Base-by-base conservation (phyloP, 2,113 vertebrate genomes). In the Sciurus niger region DNA sequence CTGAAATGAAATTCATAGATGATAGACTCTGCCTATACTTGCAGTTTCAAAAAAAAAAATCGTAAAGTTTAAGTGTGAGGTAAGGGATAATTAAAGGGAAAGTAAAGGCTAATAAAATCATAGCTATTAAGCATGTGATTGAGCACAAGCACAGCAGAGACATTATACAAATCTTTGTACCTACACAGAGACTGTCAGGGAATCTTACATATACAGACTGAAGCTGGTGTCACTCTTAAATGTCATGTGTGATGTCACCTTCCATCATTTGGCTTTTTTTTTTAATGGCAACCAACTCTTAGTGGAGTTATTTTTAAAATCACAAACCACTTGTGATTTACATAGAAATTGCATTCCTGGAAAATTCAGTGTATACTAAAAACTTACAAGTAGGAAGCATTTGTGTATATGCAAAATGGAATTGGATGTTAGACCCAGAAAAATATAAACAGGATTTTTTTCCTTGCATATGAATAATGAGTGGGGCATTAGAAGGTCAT, bases 1-100 rank as follows among this genome's bases (percentile, higher is more conserved):
- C 5, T 84, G 43, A 86, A 78, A 51, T 89, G 10, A 95, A 97
- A 96, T 95, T 53, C 46, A 83, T 89, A 40, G 6, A 63, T 83
- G 90, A 68, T 8, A 74, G 40, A 73, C 65, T 68, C 18, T 74
- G 6, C n/a, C 51, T 78, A 55, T 1, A 85, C 6, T 60, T 55
- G 60, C 4, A 43, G 34, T 72, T 78, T 85, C 18, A 78, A 93
- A 89, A 68, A 30, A 70, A 34, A 74, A 70, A 73, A 14, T 73
- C 63, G 3, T 58, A 89, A 74, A 43, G 13, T 34, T 6, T 89
- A 53, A 73, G 34, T 76, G 34, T 95, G 60, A 93, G 70, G 34
- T 32, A 77, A 93, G 55, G 25, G 13, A 83, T 53, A 82, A 76
- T 78, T 63, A 89, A 93, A 67, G 85, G 55, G 40, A 70, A 94